These are phyloP conservation scores for Anastrepha obliqua DNA, from an alignment of 1,140 invertebrate genomes.

Conservation along the genomic window DNA sequence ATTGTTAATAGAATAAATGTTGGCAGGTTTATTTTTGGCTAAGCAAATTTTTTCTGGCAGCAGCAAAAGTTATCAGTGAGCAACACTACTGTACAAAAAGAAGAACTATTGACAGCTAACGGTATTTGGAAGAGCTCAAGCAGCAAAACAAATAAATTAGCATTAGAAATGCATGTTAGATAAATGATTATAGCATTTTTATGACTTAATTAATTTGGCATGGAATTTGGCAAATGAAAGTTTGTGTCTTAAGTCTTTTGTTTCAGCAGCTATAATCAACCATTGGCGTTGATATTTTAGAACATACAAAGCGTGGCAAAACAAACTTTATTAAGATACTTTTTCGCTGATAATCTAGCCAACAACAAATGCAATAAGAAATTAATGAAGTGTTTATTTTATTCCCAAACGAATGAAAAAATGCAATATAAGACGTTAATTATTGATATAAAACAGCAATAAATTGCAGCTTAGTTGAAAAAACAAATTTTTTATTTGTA, in stretches of 20 bases:
- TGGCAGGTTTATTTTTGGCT: neutral
- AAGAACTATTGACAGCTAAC: neutral
- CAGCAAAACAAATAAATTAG: neutral
- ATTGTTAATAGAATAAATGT: too few relatives aligned
- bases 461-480: neutral
- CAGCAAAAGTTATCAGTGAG: neutral
- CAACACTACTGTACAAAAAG: neutral
- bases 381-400: neutral
- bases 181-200: neutral
- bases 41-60: neutral
- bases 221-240: slow-evolving; percentile 53
- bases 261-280: slow-evolving; percentile 42
- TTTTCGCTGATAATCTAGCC: too few relatives aligned
- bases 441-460: neutral
- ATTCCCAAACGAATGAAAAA: neutral
- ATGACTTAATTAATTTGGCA: slow-evolving; percentile 9
- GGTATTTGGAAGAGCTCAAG: neutral
- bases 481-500: too few relatives aligned
- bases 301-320: too few relatives aligned
- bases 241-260: slow-evolving; percentile 69
- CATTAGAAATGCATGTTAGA: neutral
- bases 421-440: neutral
- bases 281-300: neutral
- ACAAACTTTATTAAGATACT: too few relatives aligned
- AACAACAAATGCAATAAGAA: neutral